These are phyloP conservation scores for Numenius arquata DNA, from an alignment of 2,113 vertebrate genomes.

Conservation along the genomic window DNA sequence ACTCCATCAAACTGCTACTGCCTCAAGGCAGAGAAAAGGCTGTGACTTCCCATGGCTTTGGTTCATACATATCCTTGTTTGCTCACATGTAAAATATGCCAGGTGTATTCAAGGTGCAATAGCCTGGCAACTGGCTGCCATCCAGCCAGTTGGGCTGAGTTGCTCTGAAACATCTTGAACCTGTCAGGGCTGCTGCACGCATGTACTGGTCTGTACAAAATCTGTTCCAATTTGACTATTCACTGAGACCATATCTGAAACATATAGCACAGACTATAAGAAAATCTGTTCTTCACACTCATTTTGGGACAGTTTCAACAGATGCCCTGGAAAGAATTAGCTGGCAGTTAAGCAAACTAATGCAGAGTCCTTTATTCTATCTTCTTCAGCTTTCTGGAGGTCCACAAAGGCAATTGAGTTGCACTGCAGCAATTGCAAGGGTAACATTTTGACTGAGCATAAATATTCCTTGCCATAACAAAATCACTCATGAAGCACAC, in stretches of 20 bases:
- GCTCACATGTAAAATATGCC: background rate
- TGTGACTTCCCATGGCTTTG: fast-evolving
- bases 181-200: background rate
- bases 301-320: background rate
- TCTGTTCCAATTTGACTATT: background rate
- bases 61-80: background rate
- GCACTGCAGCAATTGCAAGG: background rate
- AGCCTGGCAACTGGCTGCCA: background rate
- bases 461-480: background rate
- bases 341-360: background rate
- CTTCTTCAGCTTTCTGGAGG: background rate
- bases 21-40: background rate
- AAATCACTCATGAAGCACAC: background rate
- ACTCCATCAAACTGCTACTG: background rate
- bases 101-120: background rate
- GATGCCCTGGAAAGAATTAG: background rate
- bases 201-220: background rate
- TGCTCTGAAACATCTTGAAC: background rate
- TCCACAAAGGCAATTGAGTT: background rate
- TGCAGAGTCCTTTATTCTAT: background rate
- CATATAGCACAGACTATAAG: background rate
- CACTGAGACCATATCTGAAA: background rate
- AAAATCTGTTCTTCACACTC: background rate
- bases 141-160: background rate
- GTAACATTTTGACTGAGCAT: background rate